A percentile compares a stretch with the other conserved stretches of the same genome.
Conservation (phyloP, 2,113 vertebrate genomes). For the Pteronura brasiliensis region DNA sequence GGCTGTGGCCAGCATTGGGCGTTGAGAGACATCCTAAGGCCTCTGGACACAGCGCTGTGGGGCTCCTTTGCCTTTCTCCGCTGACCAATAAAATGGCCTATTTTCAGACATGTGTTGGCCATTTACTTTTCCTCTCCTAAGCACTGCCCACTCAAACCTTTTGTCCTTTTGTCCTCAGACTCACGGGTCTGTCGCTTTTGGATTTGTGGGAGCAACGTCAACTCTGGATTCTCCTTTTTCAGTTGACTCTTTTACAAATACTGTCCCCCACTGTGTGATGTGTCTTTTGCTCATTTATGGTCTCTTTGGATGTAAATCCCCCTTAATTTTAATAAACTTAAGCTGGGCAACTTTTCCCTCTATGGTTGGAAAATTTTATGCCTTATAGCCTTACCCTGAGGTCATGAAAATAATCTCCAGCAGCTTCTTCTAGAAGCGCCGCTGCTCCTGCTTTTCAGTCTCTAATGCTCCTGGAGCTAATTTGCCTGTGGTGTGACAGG, state of each 20-base stretch:
- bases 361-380: neutral
- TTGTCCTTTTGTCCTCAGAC: neutral
- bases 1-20: rapidly evolving
- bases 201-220: neutral
- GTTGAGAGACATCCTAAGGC: rapidly evolving
- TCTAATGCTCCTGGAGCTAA: rapidly evolving
- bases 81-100: neutral
- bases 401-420: neutral
- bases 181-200: neutral
- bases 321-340: neutral
- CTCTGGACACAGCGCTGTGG: rapidly evolving
- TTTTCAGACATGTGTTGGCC: neutral
- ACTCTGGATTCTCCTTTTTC: neutral
- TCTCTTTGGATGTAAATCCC: neutral
- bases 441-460: neutral
- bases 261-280: too few species aligned
- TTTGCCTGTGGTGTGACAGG: neutral
- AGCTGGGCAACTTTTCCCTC: neutral
- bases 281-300: neutral
- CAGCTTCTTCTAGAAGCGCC: neutral
- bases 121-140: neutral
- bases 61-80: rapidly evolving
- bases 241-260: neutral
- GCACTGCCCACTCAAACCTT: neutral
- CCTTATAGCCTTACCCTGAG: neutral